Base-by-base conservation (phyloP, 1,140 invertebrate genomes). In the Meloidogyne exigua region DNA sequence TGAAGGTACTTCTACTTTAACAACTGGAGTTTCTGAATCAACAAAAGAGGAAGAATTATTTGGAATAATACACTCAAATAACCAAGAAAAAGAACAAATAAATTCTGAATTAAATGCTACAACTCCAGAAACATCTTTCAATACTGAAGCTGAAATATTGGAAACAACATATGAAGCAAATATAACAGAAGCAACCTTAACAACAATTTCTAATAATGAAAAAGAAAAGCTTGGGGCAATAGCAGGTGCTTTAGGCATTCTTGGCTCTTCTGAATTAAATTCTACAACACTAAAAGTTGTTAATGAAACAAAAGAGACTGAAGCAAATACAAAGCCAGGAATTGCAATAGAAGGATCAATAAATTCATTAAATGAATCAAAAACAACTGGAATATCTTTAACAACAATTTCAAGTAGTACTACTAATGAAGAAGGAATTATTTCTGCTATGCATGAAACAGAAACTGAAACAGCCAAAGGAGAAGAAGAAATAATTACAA, bases 321-420 rank as follows among this genome's bases (percentile, higher is more conserved):
- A 49, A 18, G 44, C 44, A 49, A 49, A 18, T 49, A 49, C 18
- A 57, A n/a, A 57, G 9, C 9, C 36, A 39, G 49, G 49, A 57
- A 57, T 57, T 57, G 49, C n/a, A 57, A 21, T 57, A n/a, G n/a
- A 57, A n/a, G 49, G 49, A 10, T 18, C 18, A 57, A 57, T 57
- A n/a, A 57, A n/a, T 57, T 57, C 49, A 57, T 21, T 57, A 21
- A 57, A 57, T n/a, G 49, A 57, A 15, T 7, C 49, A 57, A 21
- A 57, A 57, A n/a, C 18, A 57, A n/a, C 18, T 0, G 49, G 21
- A 21, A 57, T n/a, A 57, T n/a, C 49, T 1, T n/a, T 57, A 21
- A n/a, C 49, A 57, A 57, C 49, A 57, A 57, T n/a, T 57, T n/a
- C 39, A 69, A 57, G 4, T 69, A 7, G 26, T 32, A 69, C 68